Evolutionary conservation across 2,797 vertebrate genomes (phyloP).

Genomic region (Tapirus indicus): DNA sequence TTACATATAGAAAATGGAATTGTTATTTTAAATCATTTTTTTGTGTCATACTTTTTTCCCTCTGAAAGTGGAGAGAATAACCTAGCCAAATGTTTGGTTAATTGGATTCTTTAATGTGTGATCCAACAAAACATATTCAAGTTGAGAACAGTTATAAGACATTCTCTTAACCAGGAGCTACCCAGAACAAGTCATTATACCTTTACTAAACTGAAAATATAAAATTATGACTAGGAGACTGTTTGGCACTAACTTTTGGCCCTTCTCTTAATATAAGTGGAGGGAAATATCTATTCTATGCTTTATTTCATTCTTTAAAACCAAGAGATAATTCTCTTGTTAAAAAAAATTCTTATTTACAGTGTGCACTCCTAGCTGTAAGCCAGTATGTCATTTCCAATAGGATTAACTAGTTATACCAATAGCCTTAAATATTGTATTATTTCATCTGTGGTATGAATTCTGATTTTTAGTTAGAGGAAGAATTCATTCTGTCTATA

Average conservation of each 20-base stretch:
- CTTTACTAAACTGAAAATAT: constrained; percentile 52
- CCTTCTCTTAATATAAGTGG: background rate
- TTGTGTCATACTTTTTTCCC: background rate
- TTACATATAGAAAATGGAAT: background rate
- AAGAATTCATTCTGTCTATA: constrained; percentile 8
- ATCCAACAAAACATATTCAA: constrained; percentile 31
- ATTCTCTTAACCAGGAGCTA: background rate
- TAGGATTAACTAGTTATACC: background rate
- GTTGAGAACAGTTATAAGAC: background rate
- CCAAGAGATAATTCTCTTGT: constrained; percentile 46
- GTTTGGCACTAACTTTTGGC: background rate
- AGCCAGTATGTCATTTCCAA: background rate
- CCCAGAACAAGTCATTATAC: constrained; percentile 11
- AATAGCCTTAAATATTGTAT: constrained; percentile 37
- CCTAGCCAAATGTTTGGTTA: constrained; percentile 23
- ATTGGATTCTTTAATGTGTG: constrained; percentile 38
- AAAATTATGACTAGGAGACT: background rate
- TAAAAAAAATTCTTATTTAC: constrained; percentile 19
- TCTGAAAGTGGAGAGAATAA: constrained; percentile 47
- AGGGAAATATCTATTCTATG: constrained; percentile 16
- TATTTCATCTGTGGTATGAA: constrained; percentile 18
- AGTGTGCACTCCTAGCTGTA: background rate
- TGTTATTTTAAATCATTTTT: constrained; percentile 42
- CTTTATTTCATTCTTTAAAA: constrained; percentile 59
- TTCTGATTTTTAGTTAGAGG: background rate